Percentiles rank a stretch among this genome's conserved stretches.
phyloP scores from a whole-genome alignment of 2,888 invertebrate species.

The Ariolimax columbianus region DNA sequence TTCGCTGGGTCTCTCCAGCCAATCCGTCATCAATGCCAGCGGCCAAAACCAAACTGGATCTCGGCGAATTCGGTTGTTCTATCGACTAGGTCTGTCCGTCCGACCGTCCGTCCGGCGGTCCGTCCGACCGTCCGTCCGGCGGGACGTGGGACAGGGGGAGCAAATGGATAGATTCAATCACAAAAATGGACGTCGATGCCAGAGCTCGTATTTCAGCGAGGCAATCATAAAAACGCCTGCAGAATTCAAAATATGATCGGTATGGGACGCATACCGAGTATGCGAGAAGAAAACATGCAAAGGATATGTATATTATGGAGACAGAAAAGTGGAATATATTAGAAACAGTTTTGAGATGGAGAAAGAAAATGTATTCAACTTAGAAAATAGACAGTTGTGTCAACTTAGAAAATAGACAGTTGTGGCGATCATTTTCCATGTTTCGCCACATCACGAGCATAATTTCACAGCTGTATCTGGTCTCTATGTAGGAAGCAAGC shows the following conservation, averaged over 20 bases:
- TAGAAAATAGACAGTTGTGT: too few species aligned
- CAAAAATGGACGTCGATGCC: conserved; percentile 20
- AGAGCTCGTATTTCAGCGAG: conserved; percentile 21
- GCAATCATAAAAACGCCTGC: conserved; percentile 26
- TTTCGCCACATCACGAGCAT: too few species aligned
- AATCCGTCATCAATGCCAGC: conserved; percentile 17
- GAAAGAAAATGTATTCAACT: too few species aligned
- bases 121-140: not conserved
- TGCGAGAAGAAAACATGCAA: too few species aligned
- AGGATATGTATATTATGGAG: not conserved
- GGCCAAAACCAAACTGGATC: conserved; percentile 10
- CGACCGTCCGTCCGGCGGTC: not conserved
- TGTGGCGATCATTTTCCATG: too few species aligned
- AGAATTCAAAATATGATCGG: conserved; percentile 1
- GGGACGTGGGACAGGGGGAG: not conserved
- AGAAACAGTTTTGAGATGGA: too few species aligned
- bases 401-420: too few species aligned
- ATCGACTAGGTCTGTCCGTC: not conserved
- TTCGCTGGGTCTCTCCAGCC: not conserved
- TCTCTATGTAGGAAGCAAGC: too few species aligned
- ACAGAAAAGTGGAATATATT: too few species aligned
- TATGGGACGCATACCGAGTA: not conserved
- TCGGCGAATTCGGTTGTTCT: not conserved
- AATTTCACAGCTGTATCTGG: too few species aligned
- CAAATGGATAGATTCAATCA: conserved; percentile 37